Evolutionary conservation across 1,140 invertebrate species (phyloP).

Genomic region (Drosophila repletoides): DNA sequence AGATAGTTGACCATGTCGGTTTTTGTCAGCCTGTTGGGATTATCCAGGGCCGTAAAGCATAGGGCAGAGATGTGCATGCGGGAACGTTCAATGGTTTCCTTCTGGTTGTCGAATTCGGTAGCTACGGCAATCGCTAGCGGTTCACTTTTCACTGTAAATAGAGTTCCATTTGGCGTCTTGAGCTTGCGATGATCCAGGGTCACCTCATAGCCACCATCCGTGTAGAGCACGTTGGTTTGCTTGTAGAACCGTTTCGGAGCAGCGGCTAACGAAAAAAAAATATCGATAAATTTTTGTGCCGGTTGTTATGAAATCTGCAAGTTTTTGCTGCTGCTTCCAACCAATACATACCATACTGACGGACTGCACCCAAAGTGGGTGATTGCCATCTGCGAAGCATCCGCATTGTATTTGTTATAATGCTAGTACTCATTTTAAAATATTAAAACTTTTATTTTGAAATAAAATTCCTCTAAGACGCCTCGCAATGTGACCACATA

Average conservation of each 20-base stretch:
- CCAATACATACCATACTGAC: constrained; percentile 49
- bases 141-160: constrained; percentile 91
- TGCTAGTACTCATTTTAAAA: constrained; percentile 40
- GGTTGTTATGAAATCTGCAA: constrained; percentile 63
- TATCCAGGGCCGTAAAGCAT: constrained; percentile 95
- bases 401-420: constrained; percentile 29
- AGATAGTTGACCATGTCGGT: constrained; percentile 90
- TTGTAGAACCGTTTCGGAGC: constrained; percentile 88
- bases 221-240: constrained; percentile 86
- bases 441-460: not conserved
- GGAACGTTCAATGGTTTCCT: constrained; percentile 88
- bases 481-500: constrained; percentile 6
- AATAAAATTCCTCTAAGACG: not conserved
- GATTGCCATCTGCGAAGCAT: constrained; percentile 29
- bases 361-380: constrained; percentile 3
- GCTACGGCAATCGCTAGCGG: constrained; percentile 95
- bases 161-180: constrained; percentile 92
- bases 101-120: constrained; percentile 95
- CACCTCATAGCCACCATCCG: constrained; percentile 87
- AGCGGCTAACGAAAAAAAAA: constrained; percentile 65
- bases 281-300: constrained; percentile 3
- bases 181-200: constrained; percentile 92
- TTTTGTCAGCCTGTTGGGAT: constrained; percentile 91
- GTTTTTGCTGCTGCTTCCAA: not conserved
- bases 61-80: constrained; percentile 96